Evolutionary conservation across 2,113 vertebrate species (phyloP).

Genomic region (Gnathonemus echidnorhynchus): DNA sequence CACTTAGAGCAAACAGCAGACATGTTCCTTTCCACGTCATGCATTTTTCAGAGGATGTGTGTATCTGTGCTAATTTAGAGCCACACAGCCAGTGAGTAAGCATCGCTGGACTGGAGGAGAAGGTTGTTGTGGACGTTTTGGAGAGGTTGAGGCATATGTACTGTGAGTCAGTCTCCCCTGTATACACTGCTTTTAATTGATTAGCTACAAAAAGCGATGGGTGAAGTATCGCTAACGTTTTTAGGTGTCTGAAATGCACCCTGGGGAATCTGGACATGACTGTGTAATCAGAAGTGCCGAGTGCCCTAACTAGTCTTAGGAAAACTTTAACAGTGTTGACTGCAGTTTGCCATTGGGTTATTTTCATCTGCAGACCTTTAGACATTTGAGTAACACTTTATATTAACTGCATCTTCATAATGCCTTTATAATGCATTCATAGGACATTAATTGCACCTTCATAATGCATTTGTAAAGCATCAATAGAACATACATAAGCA

Average conservation of each 20-base stretch:
- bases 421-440: neutral
- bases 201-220: neutral
- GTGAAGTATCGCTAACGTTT: neutral
- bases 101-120: neutral
- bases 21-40: neutral
- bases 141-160: neutral
- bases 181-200: neutral
- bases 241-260: neutral
- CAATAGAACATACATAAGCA: neutral
- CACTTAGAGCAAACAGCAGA: neutral
- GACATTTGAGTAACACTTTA: neutral
- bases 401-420: neutral
- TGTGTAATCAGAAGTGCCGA: neutral
- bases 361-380: conserved; percentile 1
- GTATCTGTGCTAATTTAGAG: neutral
- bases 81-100: neutral
- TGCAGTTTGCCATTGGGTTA: neutral
- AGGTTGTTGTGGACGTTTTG: neutral
- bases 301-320: neutral
- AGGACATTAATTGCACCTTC: neutral
- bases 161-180: too few relatives aligned
- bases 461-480: neutral
- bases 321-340: neutral
- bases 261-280: neutral
- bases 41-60: neutral